Evolutionary conservation across 2,888 invertebrate species (phyloP).

Genomic region (Apotomis capreana): DNA sequence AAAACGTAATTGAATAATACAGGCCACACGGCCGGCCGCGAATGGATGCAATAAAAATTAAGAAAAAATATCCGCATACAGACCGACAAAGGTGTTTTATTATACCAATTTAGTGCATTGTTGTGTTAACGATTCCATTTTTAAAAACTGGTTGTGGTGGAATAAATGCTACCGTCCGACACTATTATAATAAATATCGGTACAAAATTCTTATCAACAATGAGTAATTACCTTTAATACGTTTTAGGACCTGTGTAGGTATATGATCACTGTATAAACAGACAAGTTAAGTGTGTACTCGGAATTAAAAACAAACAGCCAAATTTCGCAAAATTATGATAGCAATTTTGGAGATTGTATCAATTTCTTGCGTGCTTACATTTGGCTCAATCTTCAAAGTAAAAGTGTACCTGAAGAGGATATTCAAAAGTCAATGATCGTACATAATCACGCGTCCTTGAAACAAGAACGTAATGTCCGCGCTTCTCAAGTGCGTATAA

Average conservation of each 20-base stretch:
- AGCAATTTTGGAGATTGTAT: neutral
- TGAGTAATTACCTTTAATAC: too few species aligned
- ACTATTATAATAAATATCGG: too few species aligned
- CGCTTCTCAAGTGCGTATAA: conserved; percentile 53
- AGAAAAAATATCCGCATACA: conserved; percentile 49
- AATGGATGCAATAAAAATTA: conserved; percentile 61
- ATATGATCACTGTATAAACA: too few species aligned
- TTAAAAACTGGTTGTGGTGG: neutral
- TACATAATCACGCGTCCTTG: conserved; percentile 38
- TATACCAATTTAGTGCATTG: conserved; percentile 49
- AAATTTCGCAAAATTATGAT: neutral
- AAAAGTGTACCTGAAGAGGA: conserved; percentile 38
- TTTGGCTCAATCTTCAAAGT: conserved; percentile 29
- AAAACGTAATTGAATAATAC: conserved; percentile 78
- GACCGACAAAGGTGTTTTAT: conserved; percentile 48
- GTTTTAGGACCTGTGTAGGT: too few species aligned
- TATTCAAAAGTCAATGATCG: conserved; percentile 37
- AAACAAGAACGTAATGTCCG: conserved; percentile 17
- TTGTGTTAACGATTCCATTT: conserved; percentile 45
- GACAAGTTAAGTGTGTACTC: too few species aligned
- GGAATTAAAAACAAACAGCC: too few species aligned
- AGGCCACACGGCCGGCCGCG: conserved; percentile 53
- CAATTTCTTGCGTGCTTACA: conserved; percentile 7
- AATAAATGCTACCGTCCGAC: too few species aligned
- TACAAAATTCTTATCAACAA: too few species aligned